Evolutionary conservation across 2,888 invertebrate species (phyloP), one percentile per base, ranked within the genome.

Genomic region (Druceiella hillmani): DNA sequence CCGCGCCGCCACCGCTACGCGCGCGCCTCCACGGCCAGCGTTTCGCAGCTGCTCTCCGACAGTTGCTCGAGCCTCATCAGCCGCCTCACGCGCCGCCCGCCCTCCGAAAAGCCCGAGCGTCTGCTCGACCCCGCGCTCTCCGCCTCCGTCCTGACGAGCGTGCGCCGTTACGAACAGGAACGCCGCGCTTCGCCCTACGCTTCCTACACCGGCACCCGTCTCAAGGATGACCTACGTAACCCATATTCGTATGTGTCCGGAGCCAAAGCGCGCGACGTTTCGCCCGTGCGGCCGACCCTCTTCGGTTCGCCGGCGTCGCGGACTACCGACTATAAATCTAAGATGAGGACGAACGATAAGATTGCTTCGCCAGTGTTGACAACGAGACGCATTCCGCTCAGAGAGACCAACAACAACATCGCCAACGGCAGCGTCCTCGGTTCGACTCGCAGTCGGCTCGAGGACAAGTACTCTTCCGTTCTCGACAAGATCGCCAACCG

Each of bases 1-100:
- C 77, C 59, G 58, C 74, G 79, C 45, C 76, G 81, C 49, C 78
- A 76, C 57, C 79, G 87, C 49, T 88, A 89, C 65, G 75, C 82
- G 49, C 80, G 90, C 45, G 73, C 79, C 46, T 86, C 89, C 34
- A 83, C 84, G 41, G 76, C 82, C 32, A 89, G 88, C 66, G 87
- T 91, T 52, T 84, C 88, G 47, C 90, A 91, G 64, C 70, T 91
- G 54, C 70, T 91, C 52, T 84, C 83, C 51, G 90, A 91, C 60
- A 88, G 89, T 52, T 91, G 88, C 65, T 85, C 87, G 55, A 90
- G 79, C 65, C 75, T 91, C 50, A 76, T 91, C 53, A 88, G 88
- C 59, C 76, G 88, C 49, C 72, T 91, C 54, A 83, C 82, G 20
- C 76, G 84, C 46, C 78, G 89, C 44, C 86, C 86, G 32, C 87